Percentiles rank a stretch among this genome's conserved stretches.
Conservation (phyloP, 2,113 vertebrate genomes). For the Leptocoma aspasia region DNA sequence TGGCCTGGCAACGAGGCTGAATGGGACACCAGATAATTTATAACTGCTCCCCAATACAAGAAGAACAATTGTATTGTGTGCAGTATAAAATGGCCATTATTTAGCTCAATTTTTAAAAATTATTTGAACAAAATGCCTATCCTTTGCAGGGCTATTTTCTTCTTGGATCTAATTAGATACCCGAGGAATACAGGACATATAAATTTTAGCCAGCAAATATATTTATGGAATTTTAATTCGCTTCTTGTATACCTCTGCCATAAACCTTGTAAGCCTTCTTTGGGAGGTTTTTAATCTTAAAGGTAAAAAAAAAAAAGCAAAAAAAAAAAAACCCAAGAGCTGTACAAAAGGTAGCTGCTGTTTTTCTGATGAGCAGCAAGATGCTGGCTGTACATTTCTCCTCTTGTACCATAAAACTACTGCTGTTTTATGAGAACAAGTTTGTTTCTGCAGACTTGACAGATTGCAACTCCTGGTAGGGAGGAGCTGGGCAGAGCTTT, state of each 20-base stretch:
- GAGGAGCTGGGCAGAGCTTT: background rate
- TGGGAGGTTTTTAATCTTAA: constrained; percentile 53
- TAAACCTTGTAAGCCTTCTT: constrained; percentile 53
- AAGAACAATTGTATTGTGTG: constrained; percentile 70
- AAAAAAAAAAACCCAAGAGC: background rate
- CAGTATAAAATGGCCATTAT: constrained; percentile 70
- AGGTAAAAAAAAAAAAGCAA: background rate
- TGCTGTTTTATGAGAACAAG: background rate
- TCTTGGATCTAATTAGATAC: constrained; percentile 69
- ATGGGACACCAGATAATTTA: constrained; percentile 70
- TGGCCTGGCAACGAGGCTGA: constrained; percentile 45
- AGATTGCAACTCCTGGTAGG: background rate
- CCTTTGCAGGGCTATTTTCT: constrained; percentile 62
- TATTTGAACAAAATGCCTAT: constrained; percentile 65
- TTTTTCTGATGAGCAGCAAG: constrained; percentile 11
- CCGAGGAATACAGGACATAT: constrained; percentile 61
- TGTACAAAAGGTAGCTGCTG: background rate
- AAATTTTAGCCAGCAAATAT: constrained; percentile 66
- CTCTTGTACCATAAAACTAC: background rate
- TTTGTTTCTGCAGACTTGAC: background rate
- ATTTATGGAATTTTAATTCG: constrained; percentile 72
- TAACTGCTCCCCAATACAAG: constrained; percentile 63
- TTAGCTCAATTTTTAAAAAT: constrained; percentile 69
- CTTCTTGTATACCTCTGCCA: constrained; percentile 36
- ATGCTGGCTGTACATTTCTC: background rate